phyloP scores from a whole-genome alignment of 2,797 vertebrate species.

The Labeo calbasu region DNA sequence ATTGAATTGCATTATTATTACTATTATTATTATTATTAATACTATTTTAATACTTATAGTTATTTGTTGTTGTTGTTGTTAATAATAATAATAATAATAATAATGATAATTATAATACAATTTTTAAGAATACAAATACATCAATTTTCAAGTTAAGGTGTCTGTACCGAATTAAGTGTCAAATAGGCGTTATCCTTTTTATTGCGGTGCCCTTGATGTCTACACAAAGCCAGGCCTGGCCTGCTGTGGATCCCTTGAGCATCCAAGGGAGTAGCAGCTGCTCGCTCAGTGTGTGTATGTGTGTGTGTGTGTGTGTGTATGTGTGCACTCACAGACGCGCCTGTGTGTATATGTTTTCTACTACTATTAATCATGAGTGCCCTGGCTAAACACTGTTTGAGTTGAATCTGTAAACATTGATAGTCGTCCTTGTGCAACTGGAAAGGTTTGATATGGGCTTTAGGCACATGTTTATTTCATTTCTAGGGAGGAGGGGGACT shows the following conservation, averaged over 20 bases:
- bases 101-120: not conserved
- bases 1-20: too few relatives aligned
- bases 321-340: not conserved
- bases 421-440: conserved; percentile 72
- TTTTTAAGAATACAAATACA: too few relatives aligned
- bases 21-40: too few relatives aligned
- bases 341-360: conserved; percentile 68
- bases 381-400: conserved; percentile 77
- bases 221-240: conserved; percentile 82
- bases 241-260: conserved; percentile 85
- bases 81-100: too few relatives aligned
- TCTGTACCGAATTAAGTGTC: conserved; percentile 23
- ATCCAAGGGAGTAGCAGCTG: conserved; percentile 87
- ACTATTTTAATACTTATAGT: too few relatives aligned
- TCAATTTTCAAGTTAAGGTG: conserved; percentile 15
- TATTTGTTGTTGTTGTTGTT: not conserved
- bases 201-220: conserved; percentile 86
- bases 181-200: conserved; percentile 61
- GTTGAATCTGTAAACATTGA: conserved; percentile 80
- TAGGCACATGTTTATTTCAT: conserved; percentile 71
- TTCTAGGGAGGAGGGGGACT: conserved; percentile 45
- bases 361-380: conserved; percentile 79
- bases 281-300: conserved; percentile 60
- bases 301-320: conserved; percentile 66
- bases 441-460: conserved; percentile 84